Evolutionary conservation across 2,113 vertebrate species (phyloP).

Genomic region (Chamaetylas fuelleborni): DNA sequence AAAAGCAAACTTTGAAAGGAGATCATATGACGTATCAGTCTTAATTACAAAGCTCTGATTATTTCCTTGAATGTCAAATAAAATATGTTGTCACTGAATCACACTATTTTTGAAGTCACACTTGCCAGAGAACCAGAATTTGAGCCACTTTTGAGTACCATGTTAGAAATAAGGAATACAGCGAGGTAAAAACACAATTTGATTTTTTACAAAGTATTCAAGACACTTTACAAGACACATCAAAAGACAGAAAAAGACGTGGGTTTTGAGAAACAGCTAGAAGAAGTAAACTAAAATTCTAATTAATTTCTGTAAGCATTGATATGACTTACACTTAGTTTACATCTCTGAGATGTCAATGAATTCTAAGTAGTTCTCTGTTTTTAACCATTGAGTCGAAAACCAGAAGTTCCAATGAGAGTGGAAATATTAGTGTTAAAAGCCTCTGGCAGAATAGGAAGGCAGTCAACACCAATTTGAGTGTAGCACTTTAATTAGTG

Average conservation of each 20-base stretch:
- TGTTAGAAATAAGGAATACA: not conserved
- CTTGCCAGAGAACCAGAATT: not conserved
- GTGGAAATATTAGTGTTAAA: not conserved
- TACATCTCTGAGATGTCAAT: not conserved
- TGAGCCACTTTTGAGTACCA: not conserved
- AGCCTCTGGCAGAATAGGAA: conserved; percentile 9
- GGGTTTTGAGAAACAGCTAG: not conserved
- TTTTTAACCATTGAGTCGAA: not conserved
- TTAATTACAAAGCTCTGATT: not conserved
- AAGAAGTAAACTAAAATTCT: not conserved
- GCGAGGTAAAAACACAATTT: not conserved
- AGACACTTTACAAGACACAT: not conserved
- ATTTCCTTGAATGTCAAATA: not conserved
- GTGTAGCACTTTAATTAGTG: conserved; percentile 36
- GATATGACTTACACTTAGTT: not conserved
- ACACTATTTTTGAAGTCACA: not conserved
- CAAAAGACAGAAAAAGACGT: not conserved
- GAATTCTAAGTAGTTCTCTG: not conserved
- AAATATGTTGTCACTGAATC: not conserved
- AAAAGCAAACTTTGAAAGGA: not conserved
- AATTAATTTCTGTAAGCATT: not conserved
- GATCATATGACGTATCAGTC: not conserved
- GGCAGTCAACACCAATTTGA: conserved; percentile 20
- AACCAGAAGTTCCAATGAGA: not conserved
- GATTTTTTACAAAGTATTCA: not conserved